Evolutionary conservation across 2,113 vertebrate species (phyloP).

Genomic region (Tenebrosternarchus preto): DNA sequence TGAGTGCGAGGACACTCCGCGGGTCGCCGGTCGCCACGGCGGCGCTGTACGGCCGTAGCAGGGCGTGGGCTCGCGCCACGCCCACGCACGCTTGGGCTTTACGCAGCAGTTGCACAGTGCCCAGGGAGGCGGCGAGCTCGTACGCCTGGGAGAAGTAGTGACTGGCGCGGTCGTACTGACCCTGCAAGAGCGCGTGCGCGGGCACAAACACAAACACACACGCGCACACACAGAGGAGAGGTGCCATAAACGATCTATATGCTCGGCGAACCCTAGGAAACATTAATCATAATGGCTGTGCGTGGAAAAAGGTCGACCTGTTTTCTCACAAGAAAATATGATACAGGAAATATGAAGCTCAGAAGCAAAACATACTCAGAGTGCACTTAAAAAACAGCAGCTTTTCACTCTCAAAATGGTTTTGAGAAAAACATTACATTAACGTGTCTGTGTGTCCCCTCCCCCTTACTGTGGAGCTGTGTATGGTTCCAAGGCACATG

Average conservation of each 20-base stretch:
- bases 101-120: conserved; percentile 61
- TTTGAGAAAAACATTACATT: too few relatives aligned
- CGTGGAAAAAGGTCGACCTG: neutral
- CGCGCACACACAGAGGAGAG: conserved; percentile 52
- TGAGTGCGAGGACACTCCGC: conserved; percentile 63
- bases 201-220: conserved; percentile 28
- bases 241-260: too few relatives aligned
- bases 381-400: too few relatives aligned
- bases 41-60: conserved; percentile 43
- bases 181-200: conserved; percentile 28
- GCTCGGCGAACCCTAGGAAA: neutral
- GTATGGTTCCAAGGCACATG: conserved; percentile 61
- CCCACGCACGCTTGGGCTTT: conserved; percentile 69
- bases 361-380: too few relatives aligned
- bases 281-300: neutral
- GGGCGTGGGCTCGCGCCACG: conserved; percentile 66
- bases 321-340: neutral
- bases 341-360: too few relatives aligned
- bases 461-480: conserved; percentile 56
- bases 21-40: conserved; percentile 60
- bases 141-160: conserved; percentile 73
- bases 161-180: conserved; percentile 38
- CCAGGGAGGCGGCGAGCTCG: conserved; percentile 63
- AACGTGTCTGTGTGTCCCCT: conserved; percentile 16
- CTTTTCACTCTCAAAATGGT: too few relatives aligned